Conservation (phyloP, 2,113 vertebrate species). For the Xenopus borealis region DNA sequence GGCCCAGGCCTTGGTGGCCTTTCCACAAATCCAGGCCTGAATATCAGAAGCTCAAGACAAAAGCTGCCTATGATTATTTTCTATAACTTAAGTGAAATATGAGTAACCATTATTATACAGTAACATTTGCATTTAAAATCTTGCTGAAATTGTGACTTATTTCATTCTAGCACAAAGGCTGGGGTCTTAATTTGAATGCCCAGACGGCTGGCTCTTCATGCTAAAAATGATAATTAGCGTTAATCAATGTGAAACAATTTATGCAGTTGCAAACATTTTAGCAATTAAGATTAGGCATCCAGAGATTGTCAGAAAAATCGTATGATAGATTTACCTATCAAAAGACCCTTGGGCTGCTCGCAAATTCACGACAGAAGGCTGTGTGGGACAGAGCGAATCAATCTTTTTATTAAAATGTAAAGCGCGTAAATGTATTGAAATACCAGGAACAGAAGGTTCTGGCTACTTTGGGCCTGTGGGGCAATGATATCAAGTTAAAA, state of each 20-base stretch:
- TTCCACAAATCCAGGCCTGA: too few species aligned
- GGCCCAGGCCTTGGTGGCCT: too few species aligned
- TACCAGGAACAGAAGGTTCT: not conserved
- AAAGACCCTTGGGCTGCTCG: not conserved
- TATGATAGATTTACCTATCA: slow-evolving; percentile 32
- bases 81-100: too few species aligned
- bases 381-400: not conserved
- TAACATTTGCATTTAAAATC: too few species aligned
- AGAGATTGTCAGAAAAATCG: slow-evolving; percentile 13
- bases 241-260: slow-evolving; percentile 25
- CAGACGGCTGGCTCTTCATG: not conserved
- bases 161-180: not conserved
- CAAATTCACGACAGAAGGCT: not conserved
- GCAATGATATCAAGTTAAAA: not conserved
- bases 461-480: not conserved
- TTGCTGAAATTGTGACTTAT: not conserved
- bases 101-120: too few species aligned
- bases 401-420: slow-evolving; percentile 24
- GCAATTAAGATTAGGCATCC: slow-evolving; percentile 18
- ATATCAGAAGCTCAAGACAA: too few species aligned
- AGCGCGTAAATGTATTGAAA: slow-evolving; percentile 1
- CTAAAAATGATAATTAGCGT: slow-evolving; percentile 17
- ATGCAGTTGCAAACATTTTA: slow-evolving; percentile 18
- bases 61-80: too few species aligned
- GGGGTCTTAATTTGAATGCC: slow-evolving; percentile 13